phyloP scores from a whole-genome alignment of 2,113 vertebrate species.

The Riparia riparia region DNA sequence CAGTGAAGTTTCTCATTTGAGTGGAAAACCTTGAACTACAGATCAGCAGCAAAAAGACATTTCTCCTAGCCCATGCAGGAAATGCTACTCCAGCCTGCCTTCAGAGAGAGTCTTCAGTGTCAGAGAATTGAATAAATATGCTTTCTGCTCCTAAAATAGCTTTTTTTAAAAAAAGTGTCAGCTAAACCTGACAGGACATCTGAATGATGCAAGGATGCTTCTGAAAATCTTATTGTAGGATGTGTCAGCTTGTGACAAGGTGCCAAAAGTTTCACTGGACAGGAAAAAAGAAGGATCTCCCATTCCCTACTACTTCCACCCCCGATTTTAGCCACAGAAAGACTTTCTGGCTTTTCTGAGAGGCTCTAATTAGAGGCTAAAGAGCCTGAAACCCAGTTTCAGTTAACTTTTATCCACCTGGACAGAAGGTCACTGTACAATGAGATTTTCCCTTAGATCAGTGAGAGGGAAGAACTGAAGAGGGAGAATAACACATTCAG shows the following conservation, averaged over 20 bases:
- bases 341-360: background rate
- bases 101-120: background rate
- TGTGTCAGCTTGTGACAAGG: background rate
- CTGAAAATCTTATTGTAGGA: background rate
- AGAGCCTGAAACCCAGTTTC: background rate
- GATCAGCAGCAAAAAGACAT: background rate
- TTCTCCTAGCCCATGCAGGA: background rate
- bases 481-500: background rate
- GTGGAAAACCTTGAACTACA: background rate
- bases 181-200: background rate
- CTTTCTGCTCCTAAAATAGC: background rate
- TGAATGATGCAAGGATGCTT: background rate
- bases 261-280: background rate
- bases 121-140: background rate
- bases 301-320: background rate
- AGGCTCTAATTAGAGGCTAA: background rate
- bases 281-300: background rate
- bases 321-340: background rate
- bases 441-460: background rate
- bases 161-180: background rate
- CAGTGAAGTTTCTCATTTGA: background rate
- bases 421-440: background rate
- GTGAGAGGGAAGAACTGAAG: background rate
- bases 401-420: background rate
- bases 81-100: background rate